These are phyloP conservation scores for Austrolebias charrua DNA, from an alignment of 2,797 vertebrate species.

Conservation along the genomic window DNA sequence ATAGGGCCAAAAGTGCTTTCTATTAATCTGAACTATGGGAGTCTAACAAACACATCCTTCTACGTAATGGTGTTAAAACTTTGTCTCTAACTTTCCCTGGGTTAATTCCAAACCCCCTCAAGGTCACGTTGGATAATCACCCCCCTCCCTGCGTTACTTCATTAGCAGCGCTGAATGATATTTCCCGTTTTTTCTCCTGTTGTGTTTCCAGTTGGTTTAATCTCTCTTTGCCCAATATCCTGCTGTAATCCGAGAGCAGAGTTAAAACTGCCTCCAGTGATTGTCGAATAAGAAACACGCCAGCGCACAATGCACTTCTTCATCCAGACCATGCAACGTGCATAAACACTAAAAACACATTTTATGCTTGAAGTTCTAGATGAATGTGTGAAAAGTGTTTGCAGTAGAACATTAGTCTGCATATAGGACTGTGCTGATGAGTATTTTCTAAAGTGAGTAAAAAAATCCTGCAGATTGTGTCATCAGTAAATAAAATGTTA, in stretches of 20 bases:
- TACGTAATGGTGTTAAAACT: conserved; percentile 16
- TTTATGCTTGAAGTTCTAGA: conserved; percentile 13
- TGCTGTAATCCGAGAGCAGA: conserved; percentile 64
- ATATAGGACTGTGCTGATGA: conserved; percentile 18
- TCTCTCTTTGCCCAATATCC: conserved; percentile 68
- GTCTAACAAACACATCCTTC: background rate
- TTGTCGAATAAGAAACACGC: conserved; percentile 21
- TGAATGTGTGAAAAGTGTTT: conserved; percentile 1
- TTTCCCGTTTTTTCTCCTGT: conserved; percentile 61
- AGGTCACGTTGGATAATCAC: conserved; percentile 70
- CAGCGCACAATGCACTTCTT: conserved; percentile 15
- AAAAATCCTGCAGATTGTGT: conserved; percentile 8
- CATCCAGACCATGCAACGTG: conserved; percentile 30
- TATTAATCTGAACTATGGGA: too few species aligned
- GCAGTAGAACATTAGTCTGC: conserved; percentile 9
- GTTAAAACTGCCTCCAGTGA: conserved; percentile 59
- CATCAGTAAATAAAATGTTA: conserved; percentile 28
- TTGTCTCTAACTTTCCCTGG: conserved; percentile 47
- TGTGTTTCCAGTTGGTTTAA: conserved; percentile 72
- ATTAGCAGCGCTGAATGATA: conserved; percentile 66
- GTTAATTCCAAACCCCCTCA: conserved; percentile 56
- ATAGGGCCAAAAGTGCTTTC: background rate
- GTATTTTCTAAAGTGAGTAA: conserved; percentile 14
- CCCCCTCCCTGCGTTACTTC: conserved; percentile 58
- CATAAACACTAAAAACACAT: conserved; percentile 31